Base-by-base conservation (phyloP, 2,113 vertebrate species). In the Triplophysa dalaica region DNA sequence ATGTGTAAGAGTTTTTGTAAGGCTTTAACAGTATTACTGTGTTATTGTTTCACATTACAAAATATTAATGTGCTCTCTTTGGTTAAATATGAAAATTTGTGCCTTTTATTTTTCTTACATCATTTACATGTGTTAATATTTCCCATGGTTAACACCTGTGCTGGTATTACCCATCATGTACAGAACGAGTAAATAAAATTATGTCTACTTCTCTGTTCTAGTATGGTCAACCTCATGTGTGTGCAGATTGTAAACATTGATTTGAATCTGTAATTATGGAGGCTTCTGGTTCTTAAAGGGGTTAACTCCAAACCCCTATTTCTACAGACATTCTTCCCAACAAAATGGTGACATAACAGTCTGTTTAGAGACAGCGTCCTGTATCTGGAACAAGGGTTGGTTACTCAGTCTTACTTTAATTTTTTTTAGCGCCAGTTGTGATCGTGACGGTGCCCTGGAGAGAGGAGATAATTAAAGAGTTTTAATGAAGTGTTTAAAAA, bases 11-110 rank as follows among this genome's bases (percentile, higher is more conserved):
- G 48, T 50, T 93, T 94, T 93, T 90, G 94, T 92, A 93, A 94
- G 94, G 92, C 92, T 95, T 95, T 96, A 96, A 96, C 96, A 97
- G 96, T 97, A 96, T 98, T 99, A 96, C 94, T 95, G 94, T 93
- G 93, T 93, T 93, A 92, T 93, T 91, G 91, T 93, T 94, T 92
- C 80, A 83, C 86, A 85, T 86, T 95, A 89, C 83, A 89, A 95
- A 96, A 93, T 94, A 92, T 86, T 91, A 79, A 89, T 19, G 4
- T 78, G 87, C 91, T 91, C 85, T 91, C 82, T 50, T 87, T 88
- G 87, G 88, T 89, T 89, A 81, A 87, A 86, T 89, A 90, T 83
- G 82, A 93, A 94, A 85, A 92, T 94, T 93, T 91, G 94, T 96
- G 96, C 95, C 95, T 94, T 97, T 97, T 94, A 92, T 95, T 96